Conservation (phyloP, 2,113 vertebrate species). For the Nothocercus nigrocapillus region DNA sequence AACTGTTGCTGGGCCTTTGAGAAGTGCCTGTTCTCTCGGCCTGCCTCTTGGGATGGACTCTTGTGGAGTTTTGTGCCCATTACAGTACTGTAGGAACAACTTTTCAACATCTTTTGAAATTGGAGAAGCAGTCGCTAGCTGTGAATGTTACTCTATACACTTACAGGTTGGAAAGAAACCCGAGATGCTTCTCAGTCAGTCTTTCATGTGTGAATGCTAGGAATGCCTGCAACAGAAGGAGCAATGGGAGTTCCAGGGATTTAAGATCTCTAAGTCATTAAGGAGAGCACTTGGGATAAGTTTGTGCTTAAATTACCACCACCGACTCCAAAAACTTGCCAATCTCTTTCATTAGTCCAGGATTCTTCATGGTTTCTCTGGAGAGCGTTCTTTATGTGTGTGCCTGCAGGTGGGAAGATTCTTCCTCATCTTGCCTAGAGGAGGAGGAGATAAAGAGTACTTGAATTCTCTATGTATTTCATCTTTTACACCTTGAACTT, state of each 20-base stretch:
- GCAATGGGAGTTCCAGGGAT: background rate
- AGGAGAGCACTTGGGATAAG: background rate
- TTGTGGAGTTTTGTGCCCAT: background rate
- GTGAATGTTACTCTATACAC: background rate
- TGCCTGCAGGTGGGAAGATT: background rate
- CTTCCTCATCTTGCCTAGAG: background rate
- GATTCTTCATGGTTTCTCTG: background rate
- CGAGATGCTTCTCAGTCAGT: background rate
- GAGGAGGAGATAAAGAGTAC: background rate
- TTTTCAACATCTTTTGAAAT: background rate
- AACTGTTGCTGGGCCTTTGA: rapidly evolving
- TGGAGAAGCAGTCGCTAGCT: background rate
- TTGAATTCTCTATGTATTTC: background rate
- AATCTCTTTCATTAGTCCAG: background rate
- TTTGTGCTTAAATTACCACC: background rate
- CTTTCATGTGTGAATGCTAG: background rate
- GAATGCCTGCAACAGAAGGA: background rate
- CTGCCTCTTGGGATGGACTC: background rate
- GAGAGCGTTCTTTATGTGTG: background rate
- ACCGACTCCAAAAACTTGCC: background rate
- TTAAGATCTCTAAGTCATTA: background rate
- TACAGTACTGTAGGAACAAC: background rate
- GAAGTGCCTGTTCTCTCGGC: background rate
- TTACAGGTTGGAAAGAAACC: background rate
- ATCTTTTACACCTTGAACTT: background rate